These are phyloP conservation scores for Salvator merianae DNA, from an alignment of 2,113 vertebrate species.

Conservation along the genomic window DNA sequence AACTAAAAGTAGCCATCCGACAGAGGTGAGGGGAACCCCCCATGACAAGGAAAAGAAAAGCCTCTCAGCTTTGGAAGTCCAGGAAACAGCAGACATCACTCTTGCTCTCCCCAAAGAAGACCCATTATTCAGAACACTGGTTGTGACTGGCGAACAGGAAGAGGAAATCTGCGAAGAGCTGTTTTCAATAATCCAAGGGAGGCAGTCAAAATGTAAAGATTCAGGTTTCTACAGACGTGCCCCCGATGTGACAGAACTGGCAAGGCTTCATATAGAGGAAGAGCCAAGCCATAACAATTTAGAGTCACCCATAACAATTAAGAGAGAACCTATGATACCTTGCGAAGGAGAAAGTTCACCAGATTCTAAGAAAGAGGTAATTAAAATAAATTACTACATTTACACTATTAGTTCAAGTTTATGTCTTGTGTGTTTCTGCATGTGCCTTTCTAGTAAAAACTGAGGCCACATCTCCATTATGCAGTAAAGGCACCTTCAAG, in stretches of 20 bases:
- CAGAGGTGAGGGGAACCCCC: constrained; percentile 35
- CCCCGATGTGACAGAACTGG: constrained; percentile 57
- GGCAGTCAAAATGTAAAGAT: constrained; percentile 58
- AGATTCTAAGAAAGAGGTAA: constrained; percentile 80
- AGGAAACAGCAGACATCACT: constrained; percentile 27
- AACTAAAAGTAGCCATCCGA: constrained; percentile 44
- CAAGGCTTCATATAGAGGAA: constrained; percentile 87
- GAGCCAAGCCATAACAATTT: constrained; percentile 41
- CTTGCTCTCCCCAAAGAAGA: constrained; percentile 41
- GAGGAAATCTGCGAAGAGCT: constrained; percentile 67
- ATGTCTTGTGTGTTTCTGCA: constrained; percentile 18
- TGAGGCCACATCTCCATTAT: background rate
- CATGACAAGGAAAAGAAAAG: constrained; percentile 26
- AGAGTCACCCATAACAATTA: constrained; percentile 55
- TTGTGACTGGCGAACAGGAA: constrained; percentile 63
- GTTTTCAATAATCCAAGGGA: constrained; percentile 54
- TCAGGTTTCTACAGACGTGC: constrained; percentile 41
- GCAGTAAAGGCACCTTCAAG: background rate
- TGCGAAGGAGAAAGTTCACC: constrained; percentile 67
- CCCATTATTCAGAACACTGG: constrained; percentile 38
- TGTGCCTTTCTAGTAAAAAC: constrained; percentile 1
- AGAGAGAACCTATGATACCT: constrained; percentile 58
- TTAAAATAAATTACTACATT: constrained; percentile 47
- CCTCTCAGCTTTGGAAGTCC: constrained; percentile 25
- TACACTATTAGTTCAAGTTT: constrained; percentile 27